Base-by-base conservation (phyloP, 2,888 invertebrate species). In the Drosophila anceps region DNA sequence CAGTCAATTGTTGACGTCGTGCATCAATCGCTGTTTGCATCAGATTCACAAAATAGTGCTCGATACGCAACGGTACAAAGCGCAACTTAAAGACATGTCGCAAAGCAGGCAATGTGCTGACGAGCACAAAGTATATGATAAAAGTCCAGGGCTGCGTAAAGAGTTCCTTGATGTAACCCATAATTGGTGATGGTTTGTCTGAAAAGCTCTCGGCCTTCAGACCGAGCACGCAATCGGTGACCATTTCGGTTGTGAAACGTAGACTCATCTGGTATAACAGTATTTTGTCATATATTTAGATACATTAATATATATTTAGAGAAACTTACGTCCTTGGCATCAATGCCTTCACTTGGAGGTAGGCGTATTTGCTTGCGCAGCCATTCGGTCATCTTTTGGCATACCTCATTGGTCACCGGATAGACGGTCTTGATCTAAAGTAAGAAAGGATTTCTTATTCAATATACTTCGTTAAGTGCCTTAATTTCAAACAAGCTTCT, bases 21-120 rank as follows among this genome's bases (percentile, higher is more conserved):
- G 90, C 58, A 31, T 90, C 73, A 9, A 92, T 62, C 0, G 92
- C 91, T 20, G 67, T 80, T 13, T 77, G 65, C 91, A 92, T 86
- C 0, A 92, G 66, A 4, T 78, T 66, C 0, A 75, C 50, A 31
- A 92, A 93, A 57, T 90, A 92, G 0, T 41, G 10, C 31, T 91
- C 98, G 87, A 98, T 98, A 0, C 94, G 95, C 0, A 92, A 94
- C 0, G 84, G 75, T 0, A 93, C 54, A 43, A 92, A 82, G 6
- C 83, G 82, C 0, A 81, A 27, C n/a, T 87, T 91, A n/a, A 76
- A 73, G 2, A 92, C 13, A 0, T 69, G 55, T 0, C 57, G 63
- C 0, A 93, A 18, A 0, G 55, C 18, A 18, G 93, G 93, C 39
- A 91, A 81, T 1, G 90, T 71, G 20, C 82, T 84, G 15, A 84